Conservation (phyloP, 2,888 invertebrate genomes). For the Drosophila sordidapex region DNA sequence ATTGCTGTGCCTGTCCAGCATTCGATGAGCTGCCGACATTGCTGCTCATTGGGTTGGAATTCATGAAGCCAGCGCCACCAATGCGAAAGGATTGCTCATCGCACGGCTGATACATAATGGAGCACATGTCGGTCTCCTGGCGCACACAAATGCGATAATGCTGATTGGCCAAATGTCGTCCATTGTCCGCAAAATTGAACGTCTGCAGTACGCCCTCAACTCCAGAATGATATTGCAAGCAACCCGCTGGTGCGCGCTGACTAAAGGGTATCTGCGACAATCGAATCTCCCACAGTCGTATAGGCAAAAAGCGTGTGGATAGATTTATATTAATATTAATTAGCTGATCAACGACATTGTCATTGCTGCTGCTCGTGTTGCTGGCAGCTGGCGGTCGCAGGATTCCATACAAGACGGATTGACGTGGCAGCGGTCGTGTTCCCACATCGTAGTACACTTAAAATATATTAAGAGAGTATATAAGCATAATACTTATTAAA, state of each 20-base stretch:
- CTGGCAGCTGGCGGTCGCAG: constrained; percentile 56
- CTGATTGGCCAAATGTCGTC: constrained; percentile 91
- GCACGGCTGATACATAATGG: constrained; percentile 91
- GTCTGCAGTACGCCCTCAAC: constrained; percentile 88
- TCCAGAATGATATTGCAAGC: constrained; percentile 90
- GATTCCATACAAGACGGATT: constrained; percentile 71
- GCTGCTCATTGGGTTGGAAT: constrained; percentile 10
- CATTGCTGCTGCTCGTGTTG: constrained; percentile 34
- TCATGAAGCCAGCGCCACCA: constrained; percentile 83
- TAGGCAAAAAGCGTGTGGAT: constrained; percentile 87
- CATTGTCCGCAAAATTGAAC: constrained; percentile 93
- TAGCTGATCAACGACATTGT: constrained; percentile 45
- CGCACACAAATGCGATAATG: constrained; percentile 92
- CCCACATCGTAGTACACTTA: constrained; percentile 85
- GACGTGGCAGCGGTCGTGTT: constrained; percentile 66
- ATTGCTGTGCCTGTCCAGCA: constrained; percentile 13
- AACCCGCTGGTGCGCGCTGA: constrained; percentile 91
- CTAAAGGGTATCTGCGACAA: constrained; percentile 91
- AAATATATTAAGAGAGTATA: neutral
- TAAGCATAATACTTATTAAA: neutral
- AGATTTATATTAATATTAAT: constrained; percentile 86
- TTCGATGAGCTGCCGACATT: neutral
- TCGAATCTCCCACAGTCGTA: constrained; percentile 92
- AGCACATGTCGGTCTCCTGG: constrained; percentile 89
- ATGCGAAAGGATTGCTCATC: constrained; percentile 91